Evolutionary conservation across 2,888 invertebrate species (phyloP).

Genomic region (Dicycla oo): DNA sequence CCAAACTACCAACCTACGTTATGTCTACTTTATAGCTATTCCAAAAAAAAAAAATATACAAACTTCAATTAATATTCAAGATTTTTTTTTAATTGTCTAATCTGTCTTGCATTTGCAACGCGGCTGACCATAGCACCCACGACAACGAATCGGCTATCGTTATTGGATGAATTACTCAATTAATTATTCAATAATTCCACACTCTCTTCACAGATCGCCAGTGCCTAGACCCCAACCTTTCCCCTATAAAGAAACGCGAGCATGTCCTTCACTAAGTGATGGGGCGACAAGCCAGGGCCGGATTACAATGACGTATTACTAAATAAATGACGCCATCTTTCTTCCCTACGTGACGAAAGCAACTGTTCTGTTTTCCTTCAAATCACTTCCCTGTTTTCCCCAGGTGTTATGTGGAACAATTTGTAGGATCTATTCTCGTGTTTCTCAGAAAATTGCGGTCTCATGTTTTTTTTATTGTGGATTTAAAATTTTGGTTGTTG

Average conservation of each 20-base stretch:
- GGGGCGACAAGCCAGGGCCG: slow-evolving; percentile 81
- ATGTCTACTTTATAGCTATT: background rate
- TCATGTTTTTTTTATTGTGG: slow-evolving; percentile 19
- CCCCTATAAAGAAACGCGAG: slow-evolving; percentile 76
- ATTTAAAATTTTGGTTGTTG: slow-evolving; percentile 29
- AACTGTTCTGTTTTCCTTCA: slow-evolving; percentile 47
- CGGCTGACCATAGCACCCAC: too few species aligned
- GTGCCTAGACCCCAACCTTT: slow-evolving; percentile 41
- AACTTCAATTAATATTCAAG: background rate
- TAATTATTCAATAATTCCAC: slow-evolving; percentile 36
- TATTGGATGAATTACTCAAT: too few species aligned
- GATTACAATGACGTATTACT: slow-evolving; percentile 81
- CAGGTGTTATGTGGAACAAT: slow-evolving; percentile 77
- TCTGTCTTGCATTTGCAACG: background rate
- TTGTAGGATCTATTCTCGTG: slow-evolving; percentile 70
- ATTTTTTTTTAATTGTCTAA: background rate
- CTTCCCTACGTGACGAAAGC: slow-evolving; percentile 79
- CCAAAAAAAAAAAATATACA: background rate
- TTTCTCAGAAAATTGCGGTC: slow-evolving; percentile 52
- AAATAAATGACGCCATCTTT: slow-evolving; percentile 80
- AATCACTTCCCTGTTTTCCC: slow-evolving; percentile 70
- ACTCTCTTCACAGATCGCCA: slow-evolving; percentile 38
- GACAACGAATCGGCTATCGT: background rate
- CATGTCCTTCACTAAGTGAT: slow-evolving; percentile 84
- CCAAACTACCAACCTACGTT: background rate